phyloP scores from a whole-genome alignment of 2,888 invertebrate species.

The Orchesella flavescens region DNA sequence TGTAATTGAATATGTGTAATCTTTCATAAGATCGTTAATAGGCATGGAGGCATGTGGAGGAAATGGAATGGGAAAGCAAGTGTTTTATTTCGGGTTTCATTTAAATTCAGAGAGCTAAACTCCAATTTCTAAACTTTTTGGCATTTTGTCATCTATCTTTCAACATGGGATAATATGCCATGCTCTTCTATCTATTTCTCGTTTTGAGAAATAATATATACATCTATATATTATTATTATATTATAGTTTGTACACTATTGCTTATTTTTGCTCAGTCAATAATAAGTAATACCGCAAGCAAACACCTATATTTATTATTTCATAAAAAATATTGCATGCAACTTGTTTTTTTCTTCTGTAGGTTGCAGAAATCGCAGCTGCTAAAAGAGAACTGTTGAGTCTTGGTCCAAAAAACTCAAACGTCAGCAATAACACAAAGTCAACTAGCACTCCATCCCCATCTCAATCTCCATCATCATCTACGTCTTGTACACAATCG shows the following conservation, averaged over 20 bases:
- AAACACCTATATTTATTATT: too few species aligned
- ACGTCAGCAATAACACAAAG: constrained; percentile 28
- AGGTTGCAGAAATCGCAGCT: constrained; percentile 58
- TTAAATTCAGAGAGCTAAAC: constrained; percentile 13
- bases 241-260: too few species aligned
- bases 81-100: constrained; percentile 28
- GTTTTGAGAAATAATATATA: too few species aligned
- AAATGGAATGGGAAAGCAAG: constrained; percentile 18
- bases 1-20: constrained; percentile 53
- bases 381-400: constrained; percentile 55
- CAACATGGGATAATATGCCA: constrained; percentile 39
- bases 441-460: constrained; percentile 25
- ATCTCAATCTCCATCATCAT: background rate
- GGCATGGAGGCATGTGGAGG: constrained; percentile 1
- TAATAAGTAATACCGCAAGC: too few species aligned
- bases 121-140: constrained; percentile 31
- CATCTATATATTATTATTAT: too few species aligned
- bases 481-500: background rate
- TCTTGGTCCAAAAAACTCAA: constrained; percentile 42
- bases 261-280: too few species aligned
- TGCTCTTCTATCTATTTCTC: constrained; percentile 5
- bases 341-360: constrained; percentile 15
- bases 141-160: constrained; percentile 62
- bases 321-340: background rate
- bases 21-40: constrained; percentile 51